A percentile compares a stretch with the other conserved stretches of the same genome.
These are phyloP conservation scores for Whitmania pigra DNA, from an alignment of 1,140 invertebrate species.

Conservation along the genomic window DNA sequence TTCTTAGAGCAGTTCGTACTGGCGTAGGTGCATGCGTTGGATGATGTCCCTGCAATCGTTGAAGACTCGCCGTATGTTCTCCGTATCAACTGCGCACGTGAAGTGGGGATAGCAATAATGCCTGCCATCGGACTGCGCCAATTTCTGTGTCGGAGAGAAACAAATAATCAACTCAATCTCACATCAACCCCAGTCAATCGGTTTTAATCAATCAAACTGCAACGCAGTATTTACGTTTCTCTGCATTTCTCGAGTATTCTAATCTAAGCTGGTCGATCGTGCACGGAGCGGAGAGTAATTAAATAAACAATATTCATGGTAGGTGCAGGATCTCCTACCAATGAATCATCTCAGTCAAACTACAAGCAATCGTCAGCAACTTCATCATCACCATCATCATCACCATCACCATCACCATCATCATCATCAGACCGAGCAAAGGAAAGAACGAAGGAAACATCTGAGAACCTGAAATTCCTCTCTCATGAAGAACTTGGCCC, in stretches of 20 bases:
- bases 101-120: conserved; percentile 99
- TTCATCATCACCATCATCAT: too few species aligned
- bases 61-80: conserved; percentile 99
- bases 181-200: background rate
- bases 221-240: too few species aligned
- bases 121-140: conserved; percentile 57
- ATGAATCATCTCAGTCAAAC: too few species aligned
- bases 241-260: too few species aligned
- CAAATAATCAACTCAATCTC: background rate
- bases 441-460: too few species aligned
- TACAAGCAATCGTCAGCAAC: too few species aligned
- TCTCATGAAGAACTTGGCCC: conserved; percentile 97
- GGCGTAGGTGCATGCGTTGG: conserved; percentile 96
- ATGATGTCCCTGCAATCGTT: conserved; percentile 99
- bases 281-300: too few species aligned
- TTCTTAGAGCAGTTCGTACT: conserved; percentile 89
- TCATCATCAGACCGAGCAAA: too few species aligned
- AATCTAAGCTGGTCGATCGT: too few species aligned
- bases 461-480: conserved; percentile 78
- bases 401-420: too few species aligned
- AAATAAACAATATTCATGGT: too few species aligned
- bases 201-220: background rate
- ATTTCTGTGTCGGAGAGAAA: background rate
- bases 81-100: conserved; percentile 99
- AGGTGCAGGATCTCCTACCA: too few species aligned